A percentile compares a stretch with the other conserved stretches of the same genome.
Conservation (phyloP, 1,140 invertebrate species). For the Saccostrea cuccullata region DNA sequence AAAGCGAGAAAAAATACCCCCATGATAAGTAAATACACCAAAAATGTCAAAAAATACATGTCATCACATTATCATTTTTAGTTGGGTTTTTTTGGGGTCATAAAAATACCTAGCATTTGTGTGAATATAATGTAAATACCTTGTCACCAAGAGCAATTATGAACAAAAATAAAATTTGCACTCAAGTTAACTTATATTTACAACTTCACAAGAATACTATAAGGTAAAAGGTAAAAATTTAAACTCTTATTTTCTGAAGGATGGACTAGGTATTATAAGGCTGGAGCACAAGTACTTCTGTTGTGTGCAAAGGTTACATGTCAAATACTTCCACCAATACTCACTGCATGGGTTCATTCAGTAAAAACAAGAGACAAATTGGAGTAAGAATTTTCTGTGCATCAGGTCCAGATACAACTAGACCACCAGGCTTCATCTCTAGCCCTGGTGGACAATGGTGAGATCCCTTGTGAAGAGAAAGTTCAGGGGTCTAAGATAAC, state of each 20-base stretch:
- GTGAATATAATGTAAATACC: neutral
- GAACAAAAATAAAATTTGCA: slow-evolving; percentile 3
- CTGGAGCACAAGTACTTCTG: too few species aligned
- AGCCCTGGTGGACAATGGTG: neutral
- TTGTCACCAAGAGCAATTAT: neutral
- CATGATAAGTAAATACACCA: neutral
- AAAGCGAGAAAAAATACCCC: neutral
- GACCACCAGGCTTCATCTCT: neutral
- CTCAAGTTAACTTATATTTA: neutral
- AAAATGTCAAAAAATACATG: neutral
- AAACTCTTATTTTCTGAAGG: too few species aligned
- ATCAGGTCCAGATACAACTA: neutral
- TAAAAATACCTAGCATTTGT: neutral
- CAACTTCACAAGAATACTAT: neutral
- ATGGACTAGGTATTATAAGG: neutral
- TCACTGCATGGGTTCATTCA: neutral
- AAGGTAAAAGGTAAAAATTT: too few species aligned
- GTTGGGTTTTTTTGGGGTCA: neutral
- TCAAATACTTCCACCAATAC: neutral
- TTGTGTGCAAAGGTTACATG: too few species aligned
- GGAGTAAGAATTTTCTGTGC: neutral
- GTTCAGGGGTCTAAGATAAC: neutral
- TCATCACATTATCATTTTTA: neutral
- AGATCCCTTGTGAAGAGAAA: neutral
- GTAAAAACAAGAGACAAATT: neutral